A percentile compares a stretch with the other conserved stretches of the same genome.
Conservation (phyloP, 1,140 invertebrate genomes). For the Bemisia tabaci region DNA sequence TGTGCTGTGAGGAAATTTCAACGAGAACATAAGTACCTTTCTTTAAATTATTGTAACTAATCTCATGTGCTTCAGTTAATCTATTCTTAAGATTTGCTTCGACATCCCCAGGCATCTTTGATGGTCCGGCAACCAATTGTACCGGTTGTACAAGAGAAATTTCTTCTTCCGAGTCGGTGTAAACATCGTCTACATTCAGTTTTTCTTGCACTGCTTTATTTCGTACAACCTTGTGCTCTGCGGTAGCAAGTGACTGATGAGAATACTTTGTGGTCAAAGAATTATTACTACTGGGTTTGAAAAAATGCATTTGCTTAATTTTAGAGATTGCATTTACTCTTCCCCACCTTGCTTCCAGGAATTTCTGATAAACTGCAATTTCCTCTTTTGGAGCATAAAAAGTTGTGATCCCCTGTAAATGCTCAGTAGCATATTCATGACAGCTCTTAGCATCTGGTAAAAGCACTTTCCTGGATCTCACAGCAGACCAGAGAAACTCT, state of each 20-base stretch:
- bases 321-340: background rate
- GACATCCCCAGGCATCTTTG: background rate
- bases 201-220: background rate
- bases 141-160: background rate
- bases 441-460: background rate
- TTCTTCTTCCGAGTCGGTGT: background rate
- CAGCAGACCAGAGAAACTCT: background rate
- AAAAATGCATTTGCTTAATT: background rate
- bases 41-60: too few relatives aligned
- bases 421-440: background rate
- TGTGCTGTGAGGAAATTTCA: background rate
- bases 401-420: background rate
- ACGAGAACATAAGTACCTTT: background rate
- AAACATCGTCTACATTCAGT: background rate
- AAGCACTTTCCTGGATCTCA: background rate
- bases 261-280: background rate
- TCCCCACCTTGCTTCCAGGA: background rate
- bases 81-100: background rate
- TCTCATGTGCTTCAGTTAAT: background rate
- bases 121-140: background rate
- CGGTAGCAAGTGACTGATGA: background rate
- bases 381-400: background rate
- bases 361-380: background rate
- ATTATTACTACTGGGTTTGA: background rate
- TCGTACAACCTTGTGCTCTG: background rate